These are phyloP conservation scores for Lucinisca nassula DNA, from an alignment of 2,888 invertebrate genomes.

Conservation along the genomic window DNA sequence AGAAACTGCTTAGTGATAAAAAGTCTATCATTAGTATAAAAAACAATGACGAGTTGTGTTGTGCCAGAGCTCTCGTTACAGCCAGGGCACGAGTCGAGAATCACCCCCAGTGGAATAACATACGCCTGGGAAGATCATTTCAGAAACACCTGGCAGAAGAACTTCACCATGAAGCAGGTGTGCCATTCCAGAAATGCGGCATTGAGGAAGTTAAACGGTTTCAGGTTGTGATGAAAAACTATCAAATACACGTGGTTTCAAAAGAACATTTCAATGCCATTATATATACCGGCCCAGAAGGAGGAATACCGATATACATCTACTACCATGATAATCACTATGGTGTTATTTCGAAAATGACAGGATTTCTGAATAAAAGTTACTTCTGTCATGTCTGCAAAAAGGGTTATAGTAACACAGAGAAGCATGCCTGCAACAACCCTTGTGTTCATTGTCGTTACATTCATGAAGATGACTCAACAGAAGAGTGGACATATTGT, in stretches of 20 bases:
- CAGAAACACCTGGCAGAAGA: too few relatives aligned
- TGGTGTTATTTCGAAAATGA: slow-evolving; percentile 60
- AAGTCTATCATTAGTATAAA: slow-evolving; percentile 41
- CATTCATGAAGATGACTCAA: slow-evolving; percentile 8
- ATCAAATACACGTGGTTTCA: slow-evolving; percentile 50
- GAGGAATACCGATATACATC: slow-evolving; percentile 41
- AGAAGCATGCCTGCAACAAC: slow-evolving; percentile 23
- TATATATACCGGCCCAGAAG: slow-evolving; percentile 51
- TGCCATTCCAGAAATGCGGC: slow-evolving; percentile 39
- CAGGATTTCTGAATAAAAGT: slow-evolving; percentile 38
- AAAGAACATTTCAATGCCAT: slow-evolving; percentile 51
- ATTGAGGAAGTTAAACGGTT: slow-evolving; percentile 55
- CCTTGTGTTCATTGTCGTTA: slow-evolving; percentile 30
- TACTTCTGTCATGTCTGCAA: slow-evolving; percentile 38
- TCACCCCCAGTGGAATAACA: slow-evolving; percentile 48
- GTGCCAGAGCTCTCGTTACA: slow-evolving; percentile 62
- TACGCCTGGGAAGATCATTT: slow-evolving; percentile 21
- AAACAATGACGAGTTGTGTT: slow-evolving; percentile 54
- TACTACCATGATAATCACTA: slow-evolving; percentile 53
- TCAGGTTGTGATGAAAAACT: slow-evolving; percentile 32
- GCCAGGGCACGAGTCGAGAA: slow-evolving; percentile 56
- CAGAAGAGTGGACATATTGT: slow-evolving; percentile 24
- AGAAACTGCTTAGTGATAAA: not conserved
- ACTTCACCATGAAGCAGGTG: slow-evolving; percentile 23
- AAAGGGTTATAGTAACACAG: slow-evolving; percentile 18